Base-by-base conservation (phyloP, 2,797 vertebrate species). In the Danionella dracula region DNA sequence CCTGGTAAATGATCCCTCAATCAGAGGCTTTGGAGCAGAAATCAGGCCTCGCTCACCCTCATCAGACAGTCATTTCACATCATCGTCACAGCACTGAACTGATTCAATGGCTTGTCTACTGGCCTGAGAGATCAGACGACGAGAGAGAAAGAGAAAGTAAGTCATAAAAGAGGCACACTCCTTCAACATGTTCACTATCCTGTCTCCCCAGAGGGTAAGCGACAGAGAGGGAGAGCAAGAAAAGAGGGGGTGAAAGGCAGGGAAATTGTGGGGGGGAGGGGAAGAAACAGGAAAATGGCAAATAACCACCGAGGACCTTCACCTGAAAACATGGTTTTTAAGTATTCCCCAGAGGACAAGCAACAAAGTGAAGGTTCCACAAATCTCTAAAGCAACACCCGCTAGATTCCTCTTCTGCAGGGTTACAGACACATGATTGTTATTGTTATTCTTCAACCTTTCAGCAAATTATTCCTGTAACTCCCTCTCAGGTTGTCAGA, bases 1-100 rank as follows among this genome's bases (percentile, higher is more conserved):
- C 63, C 74, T 65, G 51, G 68, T 59, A 82, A 79, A 82, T 80
- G 62, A 76, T 63, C 55, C 67, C 58, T 68, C 73, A 68, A 71
- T 75, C 76, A 73, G 71, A 56, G 51, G 71, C 60, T 74, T 12
- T 77, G 71, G 42, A 19, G 40, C 45, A 38, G 53, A 53, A 66
- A 66, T 66, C 64, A 66, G 51, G 44, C 53, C 53, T 56, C 56
- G 55, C 44, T 31, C 44, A 5, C 44, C 71, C 56, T 73, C 50
- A 48, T 48, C 40, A 19, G 11, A 57, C 63, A 38, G 49, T 56
- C 46, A 75, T 71, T 68, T 75, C 38, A 42, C 44, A 71, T 68
- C 64, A 37, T 62, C 57, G 34, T 66, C 32, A 57, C 55, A 69
- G 38, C 29, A 19, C 48, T 41, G n/a, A 49, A 34, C n/a, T 27